phyloP scores from a whole-genome alignment of 2,888 invertebrate species.

The Masnerella sp. region DNA sequence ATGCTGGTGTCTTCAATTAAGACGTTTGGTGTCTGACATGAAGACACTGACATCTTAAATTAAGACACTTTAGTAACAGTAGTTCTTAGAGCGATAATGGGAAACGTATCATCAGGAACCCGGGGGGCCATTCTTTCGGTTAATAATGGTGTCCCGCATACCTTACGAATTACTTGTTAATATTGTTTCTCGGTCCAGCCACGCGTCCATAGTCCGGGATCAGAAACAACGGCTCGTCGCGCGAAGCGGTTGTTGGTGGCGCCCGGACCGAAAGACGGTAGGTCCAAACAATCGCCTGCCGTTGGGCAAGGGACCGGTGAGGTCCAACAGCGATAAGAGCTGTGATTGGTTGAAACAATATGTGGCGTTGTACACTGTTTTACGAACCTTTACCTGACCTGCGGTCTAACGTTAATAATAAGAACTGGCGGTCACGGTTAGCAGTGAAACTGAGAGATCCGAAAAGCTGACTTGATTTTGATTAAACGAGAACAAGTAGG shows the following conservation, averaged over 20 bases:
- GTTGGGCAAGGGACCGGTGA: conserved; percentile 76
- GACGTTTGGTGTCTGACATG: no score
- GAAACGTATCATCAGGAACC: no score
- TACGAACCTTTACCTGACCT: conserved; percentile 42
- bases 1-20: no score
- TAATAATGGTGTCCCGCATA: conserved; percentile 70
- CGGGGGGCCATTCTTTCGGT: conserved; percentile 69
- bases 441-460: no score
- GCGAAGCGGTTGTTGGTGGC: conserved; percentile 38
- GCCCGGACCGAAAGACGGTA: conserved; percentile 74
- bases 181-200: conserved; percentile 78
- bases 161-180: conserved; percentile 68
- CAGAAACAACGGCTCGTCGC: conserved; percentile 31
- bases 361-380: conserved; percentile 68
- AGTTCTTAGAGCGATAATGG: no score
- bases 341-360: conserved; percentile 78
- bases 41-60: no score
- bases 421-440: no score
- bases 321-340: conserved; percentile 78
- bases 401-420: no score
- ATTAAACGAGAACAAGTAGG: no score
- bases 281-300: conserved; percentile 79
- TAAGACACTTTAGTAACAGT: no score
- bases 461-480: not conserved
- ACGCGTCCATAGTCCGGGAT: conserved; percentile 73